Conservation (phyloP, 1,140 invertebrate genomes). For the Brevipalpus yothersi region DNA sequence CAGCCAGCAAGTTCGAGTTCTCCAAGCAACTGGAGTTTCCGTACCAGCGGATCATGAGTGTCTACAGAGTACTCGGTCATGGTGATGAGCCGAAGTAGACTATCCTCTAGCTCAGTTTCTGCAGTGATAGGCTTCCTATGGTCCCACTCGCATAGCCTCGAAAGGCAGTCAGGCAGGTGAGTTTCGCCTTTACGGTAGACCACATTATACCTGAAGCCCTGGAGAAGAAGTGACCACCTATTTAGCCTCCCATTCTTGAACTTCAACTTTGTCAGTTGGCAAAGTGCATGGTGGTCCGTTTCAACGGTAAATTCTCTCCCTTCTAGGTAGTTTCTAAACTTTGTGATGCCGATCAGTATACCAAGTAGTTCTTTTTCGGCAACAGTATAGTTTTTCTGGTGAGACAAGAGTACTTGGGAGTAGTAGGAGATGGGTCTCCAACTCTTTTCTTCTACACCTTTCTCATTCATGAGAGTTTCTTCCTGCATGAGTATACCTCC, state of each 20-base stretch:
- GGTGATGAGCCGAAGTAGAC: background rate
- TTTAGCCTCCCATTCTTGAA: background rate
- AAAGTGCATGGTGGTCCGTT: background rate
- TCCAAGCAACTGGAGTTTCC: background rate
- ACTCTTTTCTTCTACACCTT: background rate
- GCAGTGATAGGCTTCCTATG: background rate
- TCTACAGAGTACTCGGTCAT: background rate
- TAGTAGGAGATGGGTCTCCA: background rate
- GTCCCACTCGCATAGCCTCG: background rate
- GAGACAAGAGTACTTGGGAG: background rate
- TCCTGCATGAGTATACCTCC: slow-evolving; percentile 25
- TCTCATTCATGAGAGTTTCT: too few species aligned
- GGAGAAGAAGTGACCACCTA: slow-evolving; percentile 12
- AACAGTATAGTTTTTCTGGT: background rate
- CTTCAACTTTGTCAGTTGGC: background rate
- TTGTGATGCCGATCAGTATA: background rate
- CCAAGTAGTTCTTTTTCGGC: background rate
- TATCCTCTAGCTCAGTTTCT: background rate
- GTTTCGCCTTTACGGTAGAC: slow-evolving; percentile 15
- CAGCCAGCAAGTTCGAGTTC: background rate
- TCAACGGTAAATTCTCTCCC: background rate
- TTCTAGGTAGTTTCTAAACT: background rate
- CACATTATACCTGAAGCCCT: slow-evolving; percentile 23
- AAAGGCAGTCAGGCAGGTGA: background rate
- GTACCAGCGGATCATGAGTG: background rate